Conservation (phyloP, 2,888 invertebrate genomes). For the Pyrochroa serraticornis region DNA sequence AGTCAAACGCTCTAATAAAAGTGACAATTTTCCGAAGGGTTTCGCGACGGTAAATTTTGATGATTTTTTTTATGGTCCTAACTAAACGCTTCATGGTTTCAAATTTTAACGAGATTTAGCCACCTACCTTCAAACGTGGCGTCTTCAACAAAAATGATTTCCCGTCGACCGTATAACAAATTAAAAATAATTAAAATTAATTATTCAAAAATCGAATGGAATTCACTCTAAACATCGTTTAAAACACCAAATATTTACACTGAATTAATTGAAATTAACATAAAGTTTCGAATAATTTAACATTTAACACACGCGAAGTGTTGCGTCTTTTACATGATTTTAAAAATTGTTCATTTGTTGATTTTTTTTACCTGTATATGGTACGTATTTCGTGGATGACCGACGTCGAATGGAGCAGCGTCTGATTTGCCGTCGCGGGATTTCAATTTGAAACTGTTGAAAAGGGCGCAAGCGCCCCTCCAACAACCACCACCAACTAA, state of each 20-base stretch:
- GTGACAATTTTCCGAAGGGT: too few relatives aligned
- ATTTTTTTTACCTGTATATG: constrained; percentile 19
- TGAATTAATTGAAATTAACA: neutral
- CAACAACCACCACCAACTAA: constrained; percentile 2
- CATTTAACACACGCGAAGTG: neutral
- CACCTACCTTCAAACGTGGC: too few relatives aligned
- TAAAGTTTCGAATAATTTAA: neutral
- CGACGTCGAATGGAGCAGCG: constrained; percentile 30
- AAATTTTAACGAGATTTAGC: too few relatives aligned
- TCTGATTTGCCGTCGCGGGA: constrained; percentile 25
- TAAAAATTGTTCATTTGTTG: neutral
- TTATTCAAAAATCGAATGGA: neutral
- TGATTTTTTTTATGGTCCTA: too few relatives aligned
- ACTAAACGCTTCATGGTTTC: too few relatives aligned
- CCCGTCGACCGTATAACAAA: too few relatives aligned
- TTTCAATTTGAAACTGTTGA: constrained; percentile 27
- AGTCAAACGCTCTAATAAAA: too few relatives aligned
- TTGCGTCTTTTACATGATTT: neutral
- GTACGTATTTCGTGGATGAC: constrained; percentile 28
- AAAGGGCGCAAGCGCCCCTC: constrained; percentile 23
- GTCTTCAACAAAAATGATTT: too few relatives aligned
- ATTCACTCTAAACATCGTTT: neutral
- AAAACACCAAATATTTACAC: neutral
- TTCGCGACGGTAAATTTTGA: too few relatives aligned
- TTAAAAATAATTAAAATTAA: too few relatives aligned